These are phyloP conservation scores for Notospermus geniculatus DNA, from an alignment of 1,140 invertebrate species.

Conservation along the genomic window DNA sequence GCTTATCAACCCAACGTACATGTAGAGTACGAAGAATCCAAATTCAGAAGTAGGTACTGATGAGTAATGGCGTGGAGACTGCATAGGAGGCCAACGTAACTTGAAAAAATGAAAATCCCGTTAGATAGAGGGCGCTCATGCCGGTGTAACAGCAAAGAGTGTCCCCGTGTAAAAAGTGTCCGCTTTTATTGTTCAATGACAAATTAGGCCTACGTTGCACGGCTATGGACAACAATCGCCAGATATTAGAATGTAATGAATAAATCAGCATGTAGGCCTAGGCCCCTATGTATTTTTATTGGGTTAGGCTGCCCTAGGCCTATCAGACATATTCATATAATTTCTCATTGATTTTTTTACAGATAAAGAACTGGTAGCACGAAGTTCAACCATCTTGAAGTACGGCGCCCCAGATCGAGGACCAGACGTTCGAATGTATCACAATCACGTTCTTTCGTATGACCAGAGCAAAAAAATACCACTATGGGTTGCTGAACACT, in stretches of 20 bases:
- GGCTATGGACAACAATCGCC: background rate
- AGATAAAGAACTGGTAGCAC: background rate
- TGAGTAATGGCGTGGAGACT: too few relatives aligned
- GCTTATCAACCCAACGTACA: background rate
- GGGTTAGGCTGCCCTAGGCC: too few relatives aligned
- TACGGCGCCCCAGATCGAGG: conserved; percentile 34
- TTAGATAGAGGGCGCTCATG: background rate
- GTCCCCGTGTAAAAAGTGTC: too few relatives aligned
- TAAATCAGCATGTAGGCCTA: background rate
- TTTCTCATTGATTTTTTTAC: background rate
- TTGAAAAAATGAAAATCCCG: background rate
- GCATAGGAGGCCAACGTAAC: background rate
- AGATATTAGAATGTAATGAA: too few relatives aligned
- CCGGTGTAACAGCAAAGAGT: too few relatives aligned
- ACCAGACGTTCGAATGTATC: conserved; percentile 22
- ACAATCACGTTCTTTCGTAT: conserved; percentile 36
- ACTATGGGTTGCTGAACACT: conserved; percentile 38
- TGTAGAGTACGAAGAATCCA: background rate
- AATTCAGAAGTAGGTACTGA: too few relatives aligned
- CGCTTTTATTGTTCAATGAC: too few relatives aligned
- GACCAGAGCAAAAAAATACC: conserved; percentile 37
- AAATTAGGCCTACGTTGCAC: too few relatives aligned
- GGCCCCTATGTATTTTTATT: too few relatives aligned
- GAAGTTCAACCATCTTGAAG: conserved; percentile 25
- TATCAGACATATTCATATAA: too few relatives aligned